phyloP scores from a whole-genome alignment of 2,888 invertebrate species.

The Rosalia funebris region DNA sequence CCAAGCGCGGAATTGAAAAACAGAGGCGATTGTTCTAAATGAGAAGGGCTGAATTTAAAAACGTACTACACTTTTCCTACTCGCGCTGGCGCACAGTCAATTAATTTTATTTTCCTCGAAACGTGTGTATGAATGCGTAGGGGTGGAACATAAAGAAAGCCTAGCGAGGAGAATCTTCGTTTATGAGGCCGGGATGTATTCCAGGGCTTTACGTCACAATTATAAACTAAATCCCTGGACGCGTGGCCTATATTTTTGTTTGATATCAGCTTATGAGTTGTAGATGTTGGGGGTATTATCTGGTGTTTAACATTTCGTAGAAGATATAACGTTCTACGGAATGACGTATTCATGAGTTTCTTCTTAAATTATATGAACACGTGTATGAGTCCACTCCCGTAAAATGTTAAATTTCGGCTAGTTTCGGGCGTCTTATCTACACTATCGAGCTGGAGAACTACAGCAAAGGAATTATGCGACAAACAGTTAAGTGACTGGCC shows the following conservation, averaged over 20 bases:
- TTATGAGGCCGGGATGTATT: slow-evolving; percentile 20
- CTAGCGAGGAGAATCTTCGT: background rate
- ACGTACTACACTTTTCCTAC: slow-evolving; percentile 7
- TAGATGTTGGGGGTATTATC: too few species aligned
- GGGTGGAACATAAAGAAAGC: background rate
- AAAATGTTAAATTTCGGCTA: too few species aligned
- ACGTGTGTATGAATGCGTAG: slow-evolving; percentile 14
- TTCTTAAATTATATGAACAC: too few species aligned
- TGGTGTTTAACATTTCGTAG: too few species aligned
- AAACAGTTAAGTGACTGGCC: too few species aligned
- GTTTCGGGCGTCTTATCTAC: too few species aligned
- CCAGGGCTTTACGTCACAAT: slow-evolving; percentile 1
- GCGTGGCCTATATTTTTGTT: background rate
- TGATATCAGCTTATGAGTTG: background rate
- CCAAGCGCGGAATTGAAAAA: slow-evolving; percentile 19
- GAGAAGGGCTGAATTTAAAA: slow-evolving; percentile 10
- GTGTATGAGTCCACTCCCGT: too few species aligned
- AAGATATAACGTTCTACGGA: too few species aligned
- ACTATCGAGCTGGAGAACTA: too few species aligned
- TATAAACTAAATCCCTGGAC: background rate
- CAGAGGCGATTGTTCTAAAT: slow-evolving; percentile 12
- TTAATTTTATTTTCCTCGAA: slow-evolving; percentile 16
- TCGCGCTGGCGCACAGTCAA: slow-evolving; percentile 13
- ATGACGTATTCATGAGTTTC: too few species aligned
- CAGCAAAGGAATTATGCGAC: too few species aligned